Percentiles rank a stretch among this genome's conserved stretches.
Evolutionary conservation across 1,140 invertebrate species (phyloP).

Genomic region (Whitmania pigra): DNA sequence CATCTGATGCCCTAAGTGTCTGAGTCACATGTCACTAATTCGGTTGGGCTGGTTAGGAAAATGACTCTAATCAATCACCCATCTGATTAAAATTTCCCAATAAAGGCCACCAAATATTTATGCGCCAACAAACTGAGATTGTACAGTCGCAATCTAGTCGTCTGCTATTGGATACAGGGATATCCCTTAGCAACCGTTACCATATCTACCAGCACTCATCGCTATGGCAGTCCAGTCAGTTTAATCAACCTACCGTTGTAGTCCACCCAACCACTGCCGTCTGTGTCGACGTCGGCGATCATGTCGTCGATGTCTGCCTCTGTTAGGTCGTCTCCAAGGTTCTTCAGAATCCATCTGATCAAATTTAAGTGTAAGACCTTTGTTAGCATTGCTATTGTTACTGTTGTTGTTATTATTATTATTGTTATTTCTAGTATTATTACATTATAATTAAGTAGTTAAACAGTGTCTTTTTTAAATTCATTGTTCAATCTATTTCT

Average conservation of each 20-base stretch:
- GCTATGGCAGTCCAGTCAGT: too few species aligned
- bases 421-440: too few species aligned
- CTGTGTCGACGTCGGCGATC: constrained; percentile 43
- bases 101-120: not conserved
- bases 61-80: not conserved
- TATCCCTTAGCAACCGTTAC: not conserved
- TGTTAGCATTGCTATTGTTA: not conserved
- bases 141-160: not conserved
- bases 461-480: too few species aligned
- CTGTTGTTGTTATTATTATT: not conserved
- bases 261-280: constrained; percentile 43
- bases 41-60: not conserved
- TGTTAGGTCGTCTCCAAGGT: constrained; percentile 41
- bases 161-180: not conserved
- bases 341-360: constrained; percentile 37
- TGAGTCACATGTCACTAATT: too few species aligned
- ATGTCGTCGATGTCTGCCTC: constrained; percentile 45
- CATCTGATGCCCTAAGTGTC: too few species aligned
- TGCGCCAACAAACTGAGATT: not conserved
- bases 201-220: too few species aligned
- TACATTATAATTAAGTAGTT: too few species aligned
- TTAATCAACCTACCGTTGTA: constrained; percentile 38
- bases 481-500: too few species aligned
- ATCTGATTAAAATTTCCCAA: not conserved
- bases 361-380: not conserved